Base-by-base conservation (phyloP, 2,888 invertebrate genomes). In the Carcina quercana region DNA sequence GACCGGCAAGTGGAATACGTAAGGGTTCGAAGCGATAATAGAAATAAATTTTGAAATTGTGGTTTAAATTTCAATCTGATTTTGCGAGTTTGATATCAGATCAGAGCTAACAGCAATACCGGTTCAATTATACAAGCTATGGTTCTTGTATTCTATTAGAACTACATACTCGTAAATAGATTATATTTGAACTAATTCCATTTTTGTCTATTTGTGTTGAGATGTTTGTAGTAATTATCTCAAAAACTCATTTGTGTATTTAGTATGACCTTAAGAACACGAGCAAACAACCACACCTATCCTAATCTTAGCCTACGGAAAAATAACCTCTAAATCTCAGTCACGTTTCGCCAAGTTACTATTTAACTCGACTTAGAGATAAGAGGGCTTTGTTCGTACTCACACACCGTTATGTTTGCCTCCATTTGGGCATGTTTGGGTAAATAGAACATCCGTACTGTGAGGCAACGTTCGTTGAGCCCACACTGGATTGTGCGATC, bases 301-400 rank as follows among this genome's bases (percentile, higher is more conserved):
- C 46, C 47, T 46, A 47, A 50, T 45, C 50, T 53, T 44, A 52
- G 50, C 45, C 48, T 47, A 50, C 36, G 38, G 40, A 56, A 56
- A 69, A 17, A 17, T 17, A 17, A 5, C 17, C 58, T 49, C 47
- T 46, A 50, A 59, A 72, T 69, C 65, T 68, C 39, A 42, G 59
- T 62, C 75, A 75, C 74, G 76, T 72, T 71, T 63, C 43, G 57
- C 63, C 56, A 64, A 64, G 58, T 54, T 59, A 67, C 61, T 70
- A 67, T 69, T 69, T 69, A 65, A 65, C 66, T 71, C 53, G 42
- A 48, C 55, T 39, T 38, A 42, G 32, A 73, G 73, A 75, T 74
- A 74, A 75, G 64, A 62, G 53, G 59, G 63, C 67, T 70, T 70
- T 71, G 63, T 46, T 39, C 39, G 38, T 41, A 31, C 33, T 30